phyloP scores from a whole-genome alignment of 2,888 invertebrate species.

The Keiferia lycopersicella region DNA sequence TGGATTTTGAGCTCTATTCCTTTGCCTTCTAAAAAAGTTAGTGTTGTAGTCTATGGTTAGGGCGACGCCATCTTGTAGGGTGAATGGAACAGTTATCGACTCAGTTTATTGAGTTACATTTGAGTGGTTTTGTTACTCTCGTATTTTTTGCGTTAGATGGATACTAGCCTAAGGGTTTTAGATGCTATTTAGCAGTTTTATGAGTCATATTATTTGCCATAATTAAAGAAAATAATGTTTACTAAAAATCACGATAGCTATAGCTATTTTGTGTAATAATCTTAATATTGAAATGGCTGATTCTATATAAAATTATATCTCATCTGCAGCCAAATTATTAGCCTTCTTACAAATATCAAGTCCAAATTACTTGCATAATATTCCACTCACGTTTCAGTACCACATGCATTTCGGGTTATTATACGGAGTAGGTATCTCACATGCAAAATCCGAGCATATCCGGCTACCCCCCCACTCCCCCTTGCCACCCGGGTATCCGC shows the following conservation, averaged over 20 bases:
- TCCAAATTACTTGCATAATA: neutral
- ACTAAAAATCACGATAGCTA: too few relatives aligned
- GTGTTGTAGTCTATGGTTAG: conserved; percentile 37
- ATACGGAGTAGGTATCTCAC: conserved; percentile 10
- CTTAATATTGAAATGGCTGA: too few relatives aligned
- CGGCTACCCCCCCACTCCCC: conserved; percentile 26
- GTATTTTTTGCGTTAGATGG: conserved; percentile 28
- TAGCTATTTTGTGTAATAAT: too few relatives aligned
- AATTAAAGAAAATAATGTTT: neutral
- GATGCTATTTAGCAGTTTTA: neutral
- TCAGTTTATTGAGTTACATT: conserved; percentile 66
- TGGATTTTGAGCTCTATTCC: conserved; percentile 52
- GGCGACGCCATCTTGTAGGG: conserved; percentile 70
- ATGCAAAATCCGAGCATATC: conserved; percentile 12
- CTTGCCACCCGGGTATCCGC: conserved; percentile 33
- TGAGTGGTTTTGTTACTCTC: conserved; percentile 58
- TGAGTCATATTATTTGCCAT: neutral
- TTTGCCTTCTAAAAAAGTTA: conserved; percentile 35
- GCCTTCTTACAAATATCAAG: neutral
- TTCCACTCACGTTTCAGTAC: conserved; percentile 6
- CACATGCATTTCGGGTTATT: conserved; percentile 7
- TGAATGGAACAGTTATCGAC: conserved; percentile 62
- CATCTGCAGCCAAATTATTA: too few relatives aligned
- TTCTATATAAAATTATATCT: too few relatives aligned
- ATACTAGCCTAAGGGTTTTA: neutral